These are phyloP conservation scores for Mionectes olivaceus DNA, from an alignment of 2,797 vertebrate species.

Conservation along the genomic window DNA sequence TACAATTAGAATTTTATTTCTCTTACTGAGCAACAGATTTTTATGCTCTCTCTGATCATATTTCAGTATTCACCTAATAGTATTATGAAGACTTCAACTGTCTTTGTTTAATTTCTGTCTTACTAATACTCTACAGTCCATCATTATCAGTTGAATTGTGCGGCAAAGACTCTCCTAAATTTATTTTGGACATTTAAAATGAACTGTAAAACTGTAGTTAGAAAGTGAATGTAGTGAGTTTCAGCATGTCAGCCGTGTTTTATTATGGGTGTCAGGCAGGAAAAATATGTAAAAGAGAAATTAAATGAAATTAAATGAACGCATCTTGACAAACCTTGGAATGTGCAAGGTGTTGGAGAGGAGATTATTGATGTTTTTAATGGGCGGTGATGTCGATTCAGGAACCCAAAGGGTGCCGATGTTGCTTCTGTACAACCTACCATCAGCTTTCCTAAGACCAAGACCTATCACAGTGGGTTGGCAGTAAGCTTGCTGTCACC, in stretches of 20 bases:
- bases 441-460: not conserved
- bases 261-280: not conserved
- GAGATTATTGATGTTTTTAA: not conserved
- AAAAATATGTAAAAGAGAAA: not conserved
- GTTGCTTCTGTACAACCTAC: not conserved
- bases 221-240: not conserved
- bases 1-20: not conserved
- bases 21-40: not conserved
- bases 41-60: not conserved
- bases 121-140: not conserved
- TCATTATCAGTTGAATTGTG: not conserved
- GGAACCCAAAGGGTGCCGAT: accelerated
- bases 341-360: not conserved
- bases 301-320: not conserved
- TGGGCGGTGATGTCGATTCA: not conserved
- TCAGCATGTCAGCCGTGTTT: not conserved
- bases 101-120: not conserved
- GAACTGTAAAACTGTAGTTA: not conserved
- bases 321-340: not conserved
- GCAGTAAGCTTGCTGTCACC: not conserved
- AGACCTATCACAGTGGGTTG: not conserved
- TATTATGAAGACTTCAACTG: not conserved
- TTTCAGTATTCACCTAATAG: conserved; percentile 7
- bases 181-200: not conserved
- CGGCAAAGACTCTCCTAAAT: not conserved